Evolutionary conservation across 2,888 invertebrate species (phyloP), one percentile per base, ranked within the genome.

Genomic region (Parnassius glacialis): DNA sequence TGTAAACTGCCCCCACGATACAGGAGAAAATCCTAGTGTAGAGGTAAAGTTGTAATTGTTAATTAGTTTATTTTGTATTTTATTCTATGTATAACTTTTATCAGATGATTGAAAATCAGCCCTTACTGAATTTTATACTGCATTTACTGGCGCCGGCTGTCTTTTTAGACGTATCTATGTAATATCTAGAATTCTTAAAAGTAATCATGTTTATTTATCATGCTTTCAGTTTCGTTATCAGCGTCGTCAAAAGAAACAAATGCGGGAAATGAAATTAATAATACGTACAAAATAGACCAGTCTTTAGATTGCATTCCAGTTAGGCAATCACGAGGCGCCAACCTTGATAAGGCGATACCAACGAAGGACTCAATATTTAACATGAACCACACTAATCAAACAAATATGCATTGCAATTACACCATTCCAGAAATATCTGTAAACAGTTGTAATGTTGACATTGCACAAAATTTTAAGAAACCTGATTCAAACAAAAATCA

Each of bases 281-380:
- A 72, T 51, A 65, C 70, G 7, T 78, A 79, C 64, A 79, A 77
- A 67, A 71, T 85, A 65, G 84, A 90, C 65, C 78, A 82, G 45
- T 76, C 83, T 1, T 66, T 90, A 60, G 91, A 91, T 57, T 74
- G 79, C 59, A 79, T 90, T 0, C 90, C 91, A 0, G 87, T 90
- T 2, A 80, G 84, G 47, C 89, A 90, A 62, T 76, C 88, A 1
- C 79, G 83, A 0, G 72, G 72, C 34, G 65, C 69, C 1, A 64
- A 66, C 12, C 67, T 64, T 47, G 80, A 76, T 12, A 75, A 69
- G 42, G 53, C 12, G n/a, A 12, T 67, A 47, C 53, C 73, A 64
- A 70, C 71, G 13, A 71, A 74, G 34, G 70, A 66, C 72, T 53
- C 57, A 5, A 57, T 43, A 53, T 62, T 53, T 16, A 57, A 52